Conservation (phyloP, 30 jellyfish, hydroid and myxozoan genomes). For the Hydractinia symbiolongicarpus region DNA sequence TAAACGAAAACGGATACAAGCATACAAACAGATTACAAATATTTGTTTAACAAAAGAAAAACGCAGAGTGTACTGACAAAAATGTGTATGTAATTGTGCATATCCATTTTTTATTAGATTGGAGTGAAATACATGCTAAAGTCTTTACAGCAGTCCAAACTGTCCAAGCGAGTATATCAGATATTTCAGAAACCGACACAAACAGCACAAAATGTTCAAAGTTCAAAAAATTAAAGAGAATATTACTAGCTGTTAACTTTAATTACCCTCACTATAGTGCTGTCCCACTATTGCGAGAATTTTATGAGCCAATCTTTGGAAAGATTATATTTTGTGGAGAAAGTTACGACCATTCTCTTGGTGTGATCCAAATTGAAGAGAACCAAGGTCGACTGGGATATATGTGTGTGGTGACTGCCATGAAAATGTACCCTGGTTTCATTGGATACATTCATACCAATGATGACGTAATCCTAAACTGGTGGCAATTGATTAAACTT, state of each 20-base stretch:
- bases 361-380: constrained; percentile 34
- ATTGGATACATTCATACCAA: constrained; percentile 53
- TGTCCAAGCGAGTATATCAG: too few relatives aligned
- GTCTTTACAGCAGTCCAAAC: too few relatives aligned
- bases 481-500: constrained; percentile 60
- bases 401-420: constrained; percentile 53
- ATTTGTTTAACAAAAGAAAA: too few relatives aligned
- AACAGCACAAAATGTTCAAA: too few relatives aligned
- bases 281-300: constrained; percentile 33
- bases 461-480: constrained; percentile 57
- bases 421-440: constrained; percentile 38
- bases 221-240: constrained; percentile 3
- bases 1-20: too few relatives aligned
- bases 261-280: constrained; percentile 39
- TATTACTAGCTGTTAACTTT: constrained; percentile 49
- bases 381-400: constrained; percentile 59
- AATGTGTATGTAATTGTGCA: too few relatives aligned
- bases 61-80: too few relatives aligned
- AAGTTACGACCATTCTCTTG: constrained; percentile 24
- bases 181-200: too few relatives aligned
- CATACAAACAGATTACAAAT: too few relatives aligned
- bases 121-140: too few relatives aligned
- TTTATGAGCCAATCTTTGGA: constrained; percentile 41
- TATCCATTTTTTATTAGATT: too few relatives aligned
- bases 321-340: constrained; percentile 60